These are phyloP conservation scores for Hemaris fuciformis DNA, from an alignment of 2,888 invertebrate genomes.

Conservation along the genomic window DNA sequence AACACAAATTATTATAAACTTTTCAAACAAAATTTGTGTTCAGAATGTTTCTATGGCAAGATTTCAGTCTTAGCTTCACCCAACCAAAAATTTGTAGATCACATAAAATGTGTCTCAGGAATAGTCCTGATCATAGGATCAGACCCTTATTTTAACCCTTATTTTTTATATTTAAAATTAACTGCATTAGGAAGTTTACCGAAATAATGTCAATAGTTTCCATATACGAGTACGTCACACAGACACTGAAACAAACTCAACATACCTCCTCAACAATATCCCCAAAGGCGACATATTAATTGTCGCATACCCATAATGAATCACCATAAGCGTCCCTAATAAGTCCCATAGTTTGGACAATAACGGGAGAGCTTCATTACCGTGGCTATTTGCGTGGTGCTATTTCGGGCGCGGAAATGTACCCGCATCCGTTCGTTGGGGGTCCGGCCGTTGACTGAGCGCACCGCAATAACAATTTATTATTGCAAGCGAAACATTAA, in stretches of 20 bases:
- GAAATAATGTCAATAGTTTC: too few relatives aligned
- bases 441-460: constrained; percentile 43
- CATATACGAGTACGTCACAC: too few relatives aligned
- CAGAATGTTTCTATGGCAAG: not conserved
- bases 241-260: too few relatives aligned
- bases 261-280: too few relatives aligned
- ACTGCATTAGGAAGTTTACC: too few relatives aligned
- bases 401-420: constrained; percentile 54
- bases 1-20: too few relatives aligned
- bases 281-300: not conserved
- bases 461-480: not conserved
- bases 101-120: too few relatives aligned
- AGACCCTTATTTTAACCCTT: too few relatives aligned
- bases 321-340: constrained; percentile 23
- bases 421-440: constrained; percentile 54
- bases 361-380: constrained; percentile 29
- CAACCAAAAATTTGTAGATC: too few relatives aligned
- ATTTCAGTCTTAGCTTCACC: not conserved
- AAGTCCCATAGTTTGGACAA: constrained; percentile 29
- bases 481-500: not conserved
- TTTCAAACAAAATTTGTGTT: too few relatives aligned
- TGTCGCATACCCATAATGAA: not conserved
- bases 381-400: constrained; percentile 41
- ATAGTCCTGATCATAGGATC: too few relatives aligned
- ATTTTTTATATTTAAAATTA: too few relatives aligned